Base-by-base conservation (phyloP, 2,888 invertebrate species). In the Sipunculus nudus region DNA sequence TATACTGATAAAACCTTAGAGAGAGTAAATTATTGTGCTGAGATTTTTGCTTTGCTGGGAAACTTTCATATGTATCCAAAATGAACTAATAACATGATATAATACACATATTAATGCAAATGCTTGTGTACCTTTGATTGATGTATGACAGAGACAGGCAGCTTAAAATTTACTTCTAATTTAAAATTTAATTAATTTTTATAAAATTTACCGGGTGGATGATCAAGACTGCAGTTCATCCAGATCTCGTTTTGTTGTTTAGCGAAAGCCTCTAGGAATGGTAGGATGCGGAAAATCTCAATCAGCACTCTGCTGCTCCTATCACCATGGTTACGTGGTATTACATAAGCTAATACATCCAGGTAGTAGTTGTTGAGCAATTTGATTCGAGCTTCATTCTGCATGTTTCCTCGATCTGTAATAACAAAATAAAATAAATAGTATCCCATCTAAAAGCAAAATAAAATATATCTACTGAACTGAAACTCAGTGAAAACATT, bases 281-380 rank as follows among this genome's bases (percentile, higher is more conserved):
- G 74, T 25, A 75, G 60, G 6, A 75, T 57, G 31, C 68, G 60
- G 64, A 77, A 74, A 23, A 78, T 64, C 32, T 73, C 70, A 16
- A 71, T 64, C 10, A 77, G 63, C 2, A 74, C 49, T 13, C 69
- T 65, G n/a, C 66, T 63, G 55, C 71, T 63, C 26, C 67, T 67
- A 5, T 40, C 47, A 0, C 61, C 61, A 50, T 77, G 75, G 32
- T 62, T 66, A n/a, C 61, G 53, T 29, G 63, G 49, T 19, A 78
- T 54, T 31, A 66, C 65, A 26, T 67, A 57, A 5, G 66, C 70
- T 23, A 78, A 60, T 10, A 75, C 67, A 48, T 77, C 73, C 19
- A 78, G 62, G 61, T 73, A 71, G 38, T 70, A 68, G 13, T 68
- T 63, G 56, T 78, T 70, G 1, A 77, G 61, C 16, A 59, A 59